These are phyloP conservation scores for Tetramorium bicarinatum DNA, from an alignment of 2,888 invertebrate genomes.

Conservation along the genomic window DNA sequence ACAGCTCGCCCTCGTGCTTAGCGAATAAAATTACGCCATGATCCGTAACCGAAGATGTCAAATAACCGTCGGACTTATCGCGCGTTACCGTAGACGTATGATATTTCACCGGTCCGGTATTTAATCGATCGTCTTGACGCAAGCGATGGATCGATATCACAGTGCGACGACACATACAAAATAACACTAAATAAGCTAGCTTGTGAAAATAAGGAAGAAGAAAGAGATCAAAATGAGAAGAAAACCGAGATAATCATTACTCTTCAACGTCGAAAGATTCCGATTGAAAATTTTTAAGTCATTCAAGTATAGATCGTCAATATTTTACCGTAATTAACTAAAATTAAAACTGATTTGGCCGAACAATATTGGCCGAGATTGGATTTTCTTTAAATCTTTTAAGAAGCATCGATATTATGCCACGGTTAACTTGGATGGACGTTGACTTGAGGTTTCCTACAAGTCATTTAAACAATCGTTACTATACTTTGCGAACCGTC, in stretches of 20 bases:
- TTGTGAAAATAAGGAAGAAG: background rate
- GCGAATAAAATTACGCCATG: conserved; percentile 46
- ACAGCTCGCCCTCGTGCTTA: conserved; percentile 21
- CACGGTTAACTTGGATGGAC: conserved; percentile 12
- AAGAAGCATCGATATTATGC: conserved; percentile 28
- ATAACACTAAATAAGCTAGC: background rate
- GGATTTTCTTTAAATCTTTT: conserved; percentile 6
- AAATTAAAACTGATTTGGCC: background rate
- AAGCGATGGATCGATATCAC: conserved; percentile 33
- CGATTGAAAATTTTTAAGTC: background rate
- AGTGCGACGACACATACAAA: conserved; percentile 20
- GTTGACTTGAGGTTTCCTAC: conserved; percentile 30
- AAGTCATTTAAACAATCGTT: conserved; percentile 46
- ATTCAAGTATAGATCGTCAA: background rate
- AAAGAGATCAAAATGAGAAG: background rate
- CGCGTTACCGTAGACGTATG: conserved; percentile 30
- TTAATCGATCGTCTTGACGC: conserved; percentile 52
- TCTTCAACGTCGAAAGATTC: background rate
- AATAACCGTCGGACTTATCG: conserved; percentile 46
- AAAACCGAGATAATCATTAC: background rate
- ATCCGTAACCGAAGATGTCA: conserved; percentile 48
- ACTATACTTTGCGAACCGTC: conserved; percentile 4
- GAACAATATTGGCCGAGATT: background rate
- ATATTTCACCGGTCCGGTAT: conserved; percentile 50
- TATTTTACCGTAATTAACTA: background rate